Evolutionary conservation across 2,797 vertebrate genomes (phyloP).

Genomic region (Ceryle rudis): DNA sequence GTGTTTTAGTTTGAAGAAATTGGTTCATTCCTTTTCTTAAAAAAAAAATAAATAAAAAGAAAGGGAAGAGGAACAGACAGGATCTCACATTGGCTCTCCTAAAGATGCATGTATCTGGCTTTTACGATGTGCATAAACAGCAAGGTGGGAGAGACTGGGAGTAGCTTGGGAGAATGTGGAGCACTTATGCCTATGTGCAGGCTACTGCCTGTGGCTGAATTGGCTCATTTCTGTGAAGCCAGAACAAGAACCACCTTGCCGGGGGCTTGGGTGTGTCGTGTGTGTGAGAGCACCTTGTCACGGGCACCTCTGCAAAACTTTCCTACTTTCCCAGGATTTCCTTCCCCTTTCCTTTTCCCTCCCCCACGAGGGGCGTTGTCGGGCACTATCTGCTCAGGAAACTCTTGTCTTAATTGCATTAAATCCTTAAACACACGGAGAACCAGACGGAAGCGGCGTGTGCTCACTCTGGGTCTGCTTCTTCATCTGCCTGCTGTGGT

Average conservation of each 20-base stretch:
- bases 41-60: not conserved
- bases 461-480: not conserved
- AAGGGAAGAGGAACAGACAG: rapidly evolving
- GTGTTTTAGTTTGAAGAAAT: not conserved
- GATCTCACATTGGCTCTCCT: not conserved
- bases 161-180: not conserved
- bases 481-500: not conserved
- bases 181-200: not conserved
- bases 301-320: not conserved
- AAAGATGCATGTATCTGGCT: not conserved
- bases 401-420: slow-evolving; percentile 25
- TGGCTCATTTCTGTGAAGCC: not conserved
- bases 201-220: slow-evolving; percentile 26
- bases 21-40: not conserved
- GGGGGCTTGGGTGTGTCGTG: not conserved
- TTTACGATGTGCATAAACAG: not conserved
- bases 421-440: not conserved
- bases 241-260: slow-evolving; percentile 24
- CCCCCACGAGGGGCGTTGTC: not conserved
- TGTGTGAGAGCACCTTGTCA: not conserved
- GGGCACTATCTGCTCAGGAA: slow-evolving; percentile 78
- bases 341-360: slow-evolving; percentile 13
- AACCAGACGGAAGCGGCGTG: rapidly evolving
- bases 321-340: slow-evolving; percentile 42
- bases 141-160: slow-evolving; percentile 15